Conservation (phyloP, 2,113 vertebrate genomes). For the Rhabdornis inornatus region DNA sequence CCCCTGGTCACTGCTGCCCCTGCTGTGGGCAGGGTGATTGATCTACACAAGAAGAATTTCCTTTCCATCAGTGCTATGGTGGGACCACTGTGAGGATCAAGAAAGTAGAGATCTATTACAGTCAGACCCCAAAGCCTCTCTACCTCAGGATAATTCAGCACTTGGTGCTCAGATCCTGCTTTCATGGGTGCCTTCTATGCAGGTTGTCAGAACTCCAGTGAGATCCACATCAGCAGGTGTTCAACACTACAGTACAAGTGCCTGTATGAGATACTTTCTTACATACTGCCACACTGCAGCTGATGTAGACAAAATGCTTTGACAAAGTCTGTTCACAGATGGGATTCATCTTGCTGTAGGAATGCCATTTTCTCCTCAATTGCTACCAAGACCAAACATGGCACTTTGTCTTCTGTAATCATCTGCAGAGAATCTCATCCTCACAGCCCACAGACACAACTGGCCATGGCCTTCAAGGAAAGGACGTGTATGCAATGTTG, state of each 20-base stretch:
- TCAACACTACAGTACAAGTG: not conserved
- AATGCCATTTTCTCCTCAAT: not conserved
- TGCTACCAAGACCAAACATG: fast-evolving
- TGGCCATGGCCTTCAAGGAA: not conserved
- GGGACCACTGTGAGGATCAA: not conserved
- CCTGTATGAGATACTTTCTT: not conserved
- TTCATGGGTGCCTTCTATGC: not conserved
- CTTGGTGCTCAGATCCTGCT: not conserved
- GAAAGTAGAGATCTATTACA: not conserved
- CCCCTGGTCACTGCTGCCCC: not conserved
- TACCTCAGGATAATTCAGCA: not conserved
- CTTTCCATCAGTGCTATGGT: not conserved
- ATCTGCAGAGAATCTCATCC: not conserved
- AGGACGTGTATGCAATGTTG: not conserved
- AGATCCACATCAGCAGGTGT: not conserved
- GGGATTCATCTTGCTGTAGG: not conserved
- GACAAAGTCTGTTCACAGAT: not conserved
- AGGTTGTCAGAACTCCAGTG: not conserved
- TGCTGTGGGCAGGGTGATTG: not conserved
- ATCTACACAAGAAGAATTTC: not conserved
- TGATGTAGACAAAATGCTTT: not conserved
- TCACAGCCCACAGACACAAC: not conserved
- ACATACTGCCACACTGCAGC: not conserved
- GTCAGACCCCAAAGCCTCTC: not conserved
- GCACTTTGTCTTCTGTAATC: not conserved